phyloP scores from a whole-genome alignment of 2,888 invertebrate species.

The Lottia scabra region DNA sequence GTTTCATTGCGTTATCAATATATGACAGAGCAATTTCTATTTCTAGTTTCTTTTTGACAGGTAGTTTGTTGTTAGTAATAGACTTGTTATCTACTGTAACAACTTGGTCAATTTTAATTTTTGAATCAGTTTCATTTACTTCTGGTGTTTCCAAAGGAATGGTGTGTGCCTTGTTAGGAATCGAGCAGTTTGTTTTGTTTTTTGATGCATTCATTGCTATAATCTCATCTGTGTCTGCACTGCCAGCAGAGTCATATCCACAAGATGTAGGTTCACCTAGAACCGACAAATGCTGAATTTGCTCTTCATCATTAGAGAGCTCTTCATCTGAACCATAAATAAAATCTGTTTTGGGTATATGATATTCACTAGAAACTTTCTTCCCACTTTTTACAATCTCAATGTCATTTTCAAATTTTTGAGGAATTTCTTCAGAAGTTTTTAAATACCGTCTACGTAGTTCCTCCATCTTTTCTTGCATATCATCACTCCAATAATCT shows the following conservation, averaged over 20 bases:
- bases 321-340: slow-evolving; percentile 20
- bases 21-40: slow-evolving; percentile 14
- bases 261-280: slow-evolving; percentile 34
- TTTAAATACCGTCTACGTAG: slow-evolving; percentile 27
- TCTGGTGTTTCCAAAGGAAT: too few relatives aligned
- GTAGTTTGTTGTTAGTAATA: too few relatives aligned
- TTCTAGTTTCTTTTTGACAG: slow-evolving; percentile 42
- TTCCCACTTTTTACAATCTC: slow-evolving; percentile 21
- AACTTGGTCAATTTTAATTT: too few relatives aligned
- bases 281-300: slow-evolving; percentile 26
- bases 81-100: too few relatives aligned
- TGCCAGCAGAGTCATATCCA: slow-evolving; percentile 31
- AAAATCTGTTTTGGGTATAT: slow-evolving; percentile 18
- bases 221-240: slow-evolving; percentile 44
- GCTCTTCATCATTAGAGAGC: background rate
- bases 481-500: background rate
- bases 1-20: background rate
- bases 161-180: too few relatives aligned
- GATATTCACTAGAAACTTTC: slow-evolving; percentile 10
- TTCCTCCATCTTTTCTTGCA: slow-evolving; percentile 19
- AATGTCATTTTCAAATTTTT: slow-evolving; percentile 15
- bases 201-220: slow-evolving; percentile 14
- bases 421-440: background rate
- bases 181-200: too few relatives aligned
- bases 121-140: too few relatives aligned